These are phyloP conservation scores for Xestia sexstrigata DNA, from an alignment of 2,888 invertebrate species.

Conservation along the genomic window DNA sequence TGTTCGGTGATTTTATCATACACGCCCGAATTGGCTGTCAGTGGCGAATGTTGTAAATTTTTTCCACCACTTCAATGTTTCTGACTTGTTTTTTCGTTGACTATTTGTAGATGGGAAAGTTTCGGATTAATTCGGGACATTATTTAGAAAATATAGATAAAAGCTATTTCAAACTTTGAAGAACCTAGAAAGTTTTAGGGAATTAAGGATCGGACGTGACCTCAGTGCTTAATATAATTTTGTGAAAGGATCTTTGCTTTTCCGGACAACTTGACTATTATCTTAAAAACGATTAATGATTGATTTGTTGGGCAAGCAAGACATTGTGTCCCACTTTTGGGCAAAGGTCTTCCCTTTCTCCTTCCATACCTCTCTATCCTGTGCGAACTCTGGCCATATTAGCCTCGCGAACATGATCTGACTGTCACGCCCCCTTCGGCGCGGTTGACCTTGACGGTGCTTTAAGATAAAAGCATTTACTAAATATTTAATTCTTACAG, in stretches of 20 bases:
- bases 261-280: not conserved
- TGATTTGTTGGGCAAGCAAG: not conserved
- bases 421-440: no score
- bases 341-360: no score
- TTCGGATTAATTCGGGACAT: conserved; percentile 42
- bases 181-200: not conserved
- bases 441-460: no score
- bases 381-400: no score
- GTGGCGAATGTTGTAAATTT: conserved; percentile 79
- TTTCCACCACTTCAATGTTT: conserved; percentile 73
- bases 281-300: not conserved
- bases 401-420: no score
- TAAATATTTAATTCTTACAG: not conserved
- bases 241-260: not conserved
- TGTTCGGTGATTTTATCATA: conserved; percentile 76
- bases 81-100: conserved; percentile 69
- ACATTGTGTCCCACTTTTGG: no score
- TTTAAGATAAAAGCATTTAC: no score
- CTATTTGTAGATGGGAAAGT: conserved; percentile 60
- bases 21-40: conserved; percentile 77
- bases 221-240: not conserved
- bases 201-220: not conserved
- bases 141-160: not conserved
- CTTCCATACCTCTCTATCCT: no score
- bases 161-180: not conserved